Evolutionary conservation across 2,888 invertebrate genomes (phyloP), one percentile per base, ranked within the genome.

Genomic region (Hoplodrina blanda): DNA sequence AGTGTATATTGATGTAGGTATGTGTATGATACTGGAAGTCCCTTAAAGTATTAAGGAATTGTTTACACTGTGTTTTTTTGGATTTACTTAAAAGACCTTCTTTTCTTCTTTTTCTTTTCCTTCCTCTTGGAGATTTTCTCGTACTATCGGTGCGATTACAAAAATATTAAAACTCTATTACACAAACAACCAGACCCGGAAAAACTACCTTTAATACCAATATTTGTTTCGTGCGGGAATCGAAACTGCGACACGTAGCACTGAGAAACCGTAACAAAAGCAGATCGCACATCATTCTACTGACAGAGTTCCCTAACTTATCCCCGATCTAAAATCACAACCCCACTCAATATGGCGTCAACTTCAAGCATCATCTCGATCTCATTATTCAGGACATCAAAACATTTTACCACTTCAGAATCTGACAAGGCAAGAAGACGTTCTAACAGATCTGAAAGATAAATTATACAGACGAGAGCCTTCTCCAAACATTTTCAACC

Each of bases 401-500:
- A 73, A 81, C 64, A 73, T 63, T 70, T 52, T 69, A 71, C 56
- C 73, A 74, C 76, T 82, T 66, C 66, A 73, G 44, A 57, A 62
- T 46, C 59, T 67, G 52, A 74, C 63, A 77, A 75, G 72, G 55
- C 75, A 74, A 60, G 80, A 74, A 76, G 76, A 62, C 68, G 60
- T 50, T 67, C 53, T 5, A 65, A 74, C 69, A 73, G 65, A 81
- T 74, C 76, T 60, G 56, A 7, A 70, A 70, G 67, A 84, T 71
- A 77, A 82, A 82, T 78, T 76, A 77, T 64, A 74, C 56, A 68
- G 49, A 61, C 65, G 65, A 65, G 59, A 73, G 69, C 63, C 74
- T 76, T 59, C 83, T 78, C 80, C 77, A 77, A 81, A 81, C 66
- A 62, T 66, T 80, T 79, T 77, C 75, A 53, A 73, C 79, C 76